A percentile compares a stretch with the other conserved stretches of the same genome.
Evolutionary conservation across 2,797 vertebrate species (phyloP).

Genomic region (Falco novaeseelandiae): DNA sequence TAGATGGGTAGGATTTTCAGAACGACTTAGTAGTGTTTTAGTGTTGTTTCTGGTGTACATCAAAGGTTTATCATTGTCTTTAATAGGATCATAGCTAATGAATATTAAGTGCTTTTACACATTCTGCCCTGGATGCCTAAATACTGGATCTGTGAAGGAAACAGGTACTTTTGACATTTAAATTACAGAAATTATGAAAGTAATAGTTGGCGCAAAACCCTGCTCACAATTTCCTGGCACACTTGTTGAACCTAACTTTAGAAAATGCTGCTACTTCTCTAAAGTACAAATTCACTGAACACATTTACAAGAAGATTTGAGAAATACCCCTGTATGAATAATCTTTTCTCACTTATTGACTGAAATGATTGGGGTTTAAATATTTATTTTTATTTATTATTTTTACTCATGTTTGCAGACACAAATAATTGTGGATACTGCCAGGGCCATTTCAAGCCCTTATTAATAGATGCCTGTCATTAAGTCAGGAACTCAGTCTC

Average conservation of each 20-base stretch:
- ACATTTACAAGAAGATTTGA: not conserved
- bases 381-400: not conserved
- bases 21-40: not conserved
- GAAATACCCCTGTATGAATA: not conserved
- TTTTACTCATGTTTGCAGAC: not conserved
- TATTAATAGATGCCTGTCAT: not conserved
- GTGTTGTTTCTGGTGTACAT: not conserved
- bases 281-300: not conserved
- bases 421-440: not conserved
- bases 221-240: not conserved
- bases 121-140: not conserved
- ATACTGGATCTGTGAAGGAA: not conserved
- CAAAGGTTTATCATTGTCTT: not conserved
- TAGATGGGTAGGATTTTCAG: not conserved
- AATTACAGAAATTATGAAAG: not conserved
- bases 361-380: not conserved
- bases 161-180: not conserved
- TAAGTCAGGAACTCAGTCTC: not conserved
- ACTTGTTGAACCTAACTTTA: not conserved
- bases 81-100: not conserved
- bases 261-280: not conserved
- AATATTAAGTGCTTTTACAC: not conserved
- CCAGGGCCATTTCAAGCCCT: not conserved
- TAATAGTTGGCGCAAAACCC: not conserved
- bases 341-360: not conserved